Percentiles rank a stretch among this genome's conserved stretches.
phyloP scores from a whole-genome alignment of 2,797 vertebrate species.

The Knipowitschia caucasica region DNA sequence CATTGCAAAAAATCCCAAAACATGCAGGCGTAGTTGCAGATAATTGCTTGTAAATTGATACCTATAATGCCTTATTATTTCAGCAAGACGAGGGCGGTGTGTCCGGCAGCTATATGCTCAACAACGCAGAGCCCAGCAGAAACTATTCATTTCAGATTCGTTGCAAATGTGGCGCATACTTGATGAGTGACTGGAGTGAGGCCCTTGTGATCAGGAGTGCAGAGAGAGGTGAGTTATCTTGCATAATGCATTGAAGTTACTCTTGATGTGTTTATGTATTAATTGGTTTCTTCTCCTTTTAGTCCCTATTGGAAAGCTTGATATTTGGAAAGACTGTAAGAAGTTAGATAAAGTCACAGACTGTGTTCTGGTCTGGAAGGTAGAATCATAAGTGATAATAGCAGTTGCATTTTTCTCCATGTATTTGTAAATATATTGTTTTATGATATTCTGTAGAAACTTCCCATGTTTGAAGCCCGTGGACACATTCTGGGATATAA shows the following conservation, averaged over 20 bases:
- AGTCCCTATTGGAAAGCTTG: constrained; percentile 68
- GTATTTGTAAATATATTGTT: constrained; percentile 9
- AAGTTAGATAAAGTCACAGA: constrained; percentile 9
- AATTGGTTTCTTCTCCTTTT: constrained; percentile 3
- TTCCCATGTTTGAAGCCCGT: constrained; percentile 51
- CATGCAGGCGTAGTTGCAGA: not conserved
- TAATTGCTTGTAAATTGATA: not conserved
- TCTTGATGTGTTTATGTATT: not conserved
- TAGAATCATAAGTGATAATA: constrained; percentile 22
- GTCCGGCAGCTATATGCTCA: constrained; percentile 26
- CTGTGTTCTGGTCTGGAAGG: constrained; percentile 75
- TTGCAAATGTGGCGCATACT: constrained; percentile 46
- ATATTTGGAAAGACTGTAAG: constrained; percentile 73
- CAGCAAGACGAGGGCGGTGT: constrained; percentile 15
- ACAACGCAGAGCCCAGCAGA: constrained; percentile 41
- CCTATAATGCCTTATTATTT: too few relatives aligned
- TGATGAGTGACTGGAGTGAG: constrained; percentile 74
- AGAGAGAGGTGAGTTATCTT: constrained; percentile 63
- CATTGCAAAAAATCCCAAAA: too few relatives aligned
- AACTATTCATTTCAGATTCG: constrained; percentile 69
- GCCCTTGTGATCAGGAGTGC: constrained; percentile 36
- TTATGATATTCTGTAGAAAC: constrained; percentile 43
- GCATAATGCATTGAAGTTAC: not conserved
- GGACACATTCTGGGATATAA: constrained; percentile 58
- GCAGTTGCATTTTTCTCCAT: not conserved